A percentile compares a stretch with the other conserved stretches of the same genome.
phyloP scores from a whole-genome alignment of 2,888 invertebrate species.

The Acheta domesticus region DNA sequence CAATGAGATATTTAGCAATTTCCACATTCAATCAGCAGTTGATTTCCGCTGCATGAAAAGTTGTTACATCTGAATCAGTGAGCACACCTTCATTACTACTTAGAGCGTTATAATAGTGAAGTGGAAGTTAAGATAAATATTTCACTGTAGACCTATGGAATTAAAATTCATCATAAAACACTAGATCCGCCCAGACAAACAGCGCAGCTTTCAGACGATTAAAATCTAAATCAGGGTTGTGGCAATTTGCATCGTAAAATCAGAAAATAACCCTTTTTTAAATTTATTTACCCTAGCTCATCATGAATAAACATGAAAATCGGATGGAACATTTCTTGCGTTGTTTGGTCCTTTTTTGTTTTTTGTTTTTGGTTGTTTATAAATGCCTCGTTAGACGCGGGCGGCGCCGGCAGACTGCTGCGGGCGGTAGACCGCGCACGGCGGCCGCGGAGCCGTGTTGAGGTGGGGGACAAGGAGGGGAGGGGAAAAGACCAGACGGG shows the following conservation, averaged over 20 bases:
- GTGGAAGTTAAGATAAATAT: background rate
- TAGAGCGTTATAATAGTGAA: background rate
- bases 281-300: slow-evolving; percentile 9
- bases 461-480: background rate
- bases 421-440: background rate
- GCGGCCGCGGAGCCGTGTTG: background rate
- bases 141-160: background rate
- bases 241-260: slow-evolving; percentile 18
- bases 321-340: slow-evolving; percentile 18
- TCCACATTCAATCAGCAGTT: background rate
- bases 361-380: background rate
- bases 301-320: slow-evolving; percentile 9
- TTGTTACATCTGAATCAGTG: no score
- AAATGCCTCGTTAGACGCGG: slow-evolving; percentile 18
- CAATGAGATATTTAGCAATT: background rate
- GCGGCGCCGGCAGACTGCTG: background rate
- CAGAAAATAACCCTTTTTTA: slow-evolving; percentile 10
- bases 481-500: background rate
- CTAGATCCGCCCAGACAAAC: background rate
- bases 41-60: background rate
- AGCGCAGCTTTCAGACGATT: background rate
- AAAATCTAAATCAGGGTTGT: slow-evolving; percentile 18
- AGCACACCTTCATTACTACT: background rate
- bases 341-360: background rate
- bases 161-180: slow-evolving; percentile 18